phyloP scores from a whole-genome alignment of 2,888 invertebrate genomes.

The Perizoma flavofasciatum region DNA sequence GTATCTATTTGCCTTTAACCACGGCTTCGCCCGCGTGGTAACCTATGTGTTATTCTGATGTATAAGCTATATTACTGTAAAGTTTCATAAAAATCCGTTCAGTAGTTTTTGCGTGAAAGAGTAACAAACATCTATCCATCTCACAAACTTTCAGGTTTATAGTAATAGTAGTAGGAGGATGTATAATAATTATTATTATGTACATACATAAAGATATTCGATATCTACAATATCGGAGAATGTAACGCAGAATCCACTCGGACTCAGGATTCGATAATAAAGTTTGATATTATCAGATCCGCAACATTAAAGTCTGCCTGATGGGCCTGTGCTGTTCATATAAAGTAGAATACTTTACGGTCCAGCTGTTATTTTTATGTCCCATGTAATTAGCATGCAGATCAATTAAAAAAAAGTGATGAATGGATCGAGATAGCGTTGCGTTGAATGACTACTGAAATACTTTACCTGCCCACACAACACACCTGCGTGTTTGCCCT shows the following conservation, averaged over 20 bases:
- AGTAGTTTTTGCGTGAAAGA: no score
- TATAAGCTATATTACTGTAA: no score
- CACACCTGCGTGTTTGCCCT: no score
- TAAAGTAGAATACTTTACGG: conserved; percentile 21
- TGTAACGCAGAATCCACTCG: neutral
- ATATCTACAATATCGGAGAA: conserved; percentile 8
- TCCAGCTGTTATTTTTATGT: conserved; percentile 7
- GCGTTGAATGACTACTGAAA: conserved; percentile 6
- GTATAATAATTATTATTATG: no score
- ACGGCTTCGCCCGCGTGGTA: no score
- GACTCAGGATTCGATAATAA: conserved; percentile 8
- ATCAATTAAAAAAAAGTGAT: conserved; percentile 9
- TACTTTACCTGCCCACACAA: neutral
- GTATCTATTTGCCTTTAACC: no score
- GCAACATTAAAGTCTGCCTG: conserved; percentile 22
- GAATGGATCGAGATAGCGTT: conserved; percentile 10
- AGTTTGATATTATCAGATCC: conserved; percentile 20
- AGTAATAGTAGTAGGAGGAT: no score
- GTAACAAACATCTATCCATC: no score
- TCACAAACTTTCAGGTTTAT: no score
- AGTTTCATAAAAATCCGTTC: no score
- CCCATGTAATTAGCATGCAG: conserved; percentile 15
- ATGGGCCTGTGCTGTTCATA: conserved; percentile 8
- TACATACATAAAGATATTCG: conserved; percentile 1
- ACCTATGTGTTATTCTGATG: no score